These are phyloP conservation scores for Itoplectis maculator DNA, from an alignment of 2,888 invertebrate species.

Conservation along the genomic window DNA sequence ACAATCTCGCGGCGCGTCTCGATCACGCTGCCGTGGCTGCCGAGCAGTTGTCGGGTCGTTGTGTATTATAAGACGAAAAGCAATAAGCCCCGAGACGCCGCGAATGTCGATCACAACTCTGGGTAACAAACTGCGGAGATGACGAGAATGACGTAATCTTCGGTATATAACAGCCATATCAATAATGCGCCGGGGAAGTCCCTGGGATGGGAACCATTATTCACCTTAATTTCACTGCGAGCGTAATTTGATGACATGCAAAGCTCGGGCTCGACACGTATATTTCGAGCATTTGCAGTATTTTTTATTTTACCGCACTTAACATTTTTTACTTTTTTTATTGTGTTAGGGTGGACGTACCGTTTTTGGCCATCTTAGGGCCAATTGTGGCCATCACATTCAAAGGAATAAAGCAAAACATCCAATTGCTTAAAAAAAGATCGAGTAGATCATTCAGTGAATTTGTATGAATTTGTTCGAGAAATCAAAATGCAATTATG, in stretches of 20 bases:
- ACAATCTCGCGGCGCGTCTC: neutral
- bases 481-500: no score
- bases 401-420: no score
- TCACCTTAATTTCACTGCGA: neutral
- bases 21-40: neutral
- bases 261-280: neutral
- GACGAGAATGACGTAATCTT: neutral
- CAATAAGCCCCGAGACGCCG: conserved; percentile 27
- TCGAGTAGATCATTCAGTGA: no score
- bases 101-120: conserved; percentile 32
- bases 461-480: no score
- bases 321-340: neutral
- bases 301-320: neutral
- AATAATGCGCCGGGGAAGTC: neutral
- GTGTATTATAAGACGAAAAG: conserved; percentile 11
- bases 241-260: no score
- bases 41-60: neutral
- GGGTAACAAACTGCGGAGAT: neutral
- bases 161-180: conserved; percentile 5
- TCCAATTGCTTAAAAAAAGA: no score
- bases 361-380: no score
- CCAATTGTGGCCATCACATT: no score
- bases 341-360: no score
- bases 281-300: neutral
- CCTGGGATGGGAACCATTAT: neutral